These are phyloP conservation scores for Drosophila pseudotalamancana DNA, from an alignment of 2,888 invertebrate genomes.

Conservation along the genomic window DNA sequence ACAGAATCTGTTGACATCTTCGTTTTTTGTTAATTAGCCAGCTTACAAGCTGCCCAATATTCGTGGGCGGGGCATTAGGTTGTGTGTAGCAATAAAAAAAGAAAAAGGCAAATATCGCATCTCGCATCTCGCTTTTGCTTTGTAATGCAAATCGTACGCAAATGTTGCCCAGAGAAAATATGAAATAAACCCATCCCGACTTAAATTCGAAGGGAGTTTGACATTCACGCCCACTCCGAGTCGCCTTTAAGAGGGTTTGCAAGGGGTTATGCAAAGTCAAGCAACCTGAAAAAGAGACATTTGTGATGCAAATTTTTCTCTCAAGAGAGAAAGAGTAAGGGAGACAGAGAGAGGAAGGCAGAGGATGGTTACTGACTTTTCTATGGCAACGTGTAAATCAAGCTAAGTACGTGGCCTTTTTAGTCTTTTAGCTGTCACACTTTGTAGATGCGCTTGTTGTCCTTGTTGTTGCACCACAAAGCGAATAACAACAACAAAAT, in stretches of 20 bases:
- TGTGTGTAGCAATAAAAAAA: slow-evolving; percentile 38
- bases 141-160: slow-evolving; percentile 76
- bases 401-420: slow-evolving; percentile 78
- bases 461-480: slow-evolving; percentile 6
- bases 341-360: background rate
- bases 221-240: slow-evolving; percentile 7
- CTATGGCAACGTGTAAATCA: slow-evolving; percentile 77
- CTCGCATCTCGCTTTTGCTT: slow-evolving; percentile 55
- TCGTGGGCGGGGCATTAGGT: slow-evolving; percentile 35
- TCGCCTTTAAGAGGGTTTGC: slow-evolving; percentile 56
- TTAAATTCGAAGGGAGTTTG: slow-evolving; percentile 12
- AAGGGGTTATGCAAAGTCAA: slow-evolving; percentile 80
- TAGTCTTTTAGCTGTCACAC: slow-evolving; percentile 70
- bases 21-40: slow-evolving; percentile 48
- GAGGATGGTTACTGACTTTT: slow-evolving; percentile 37
- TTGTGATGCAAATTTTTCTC: slow-evolving; percentile 74
- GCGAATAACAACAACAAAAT: slow-evolving; percentile 4
- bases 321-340: background rate
- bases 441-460: slow-evolving; percentile 32
- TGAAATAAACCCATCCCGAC: slow-evolving; percentile 63
- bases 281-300: slow-evolving; percentile 80
- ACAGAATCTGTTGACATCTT: slow-evolving; percentile 2
- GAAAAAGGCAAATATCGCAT: slow-evolving; percentile 42
- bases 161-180: slow-evolving; percentile 73
- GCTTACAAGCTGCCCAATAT: slow-evolving; percentile 22